Evolutionary conservation across 2,797 vertebrate species (phyloP).

Genomic region (Pseudochromis fuscus): DNA sequence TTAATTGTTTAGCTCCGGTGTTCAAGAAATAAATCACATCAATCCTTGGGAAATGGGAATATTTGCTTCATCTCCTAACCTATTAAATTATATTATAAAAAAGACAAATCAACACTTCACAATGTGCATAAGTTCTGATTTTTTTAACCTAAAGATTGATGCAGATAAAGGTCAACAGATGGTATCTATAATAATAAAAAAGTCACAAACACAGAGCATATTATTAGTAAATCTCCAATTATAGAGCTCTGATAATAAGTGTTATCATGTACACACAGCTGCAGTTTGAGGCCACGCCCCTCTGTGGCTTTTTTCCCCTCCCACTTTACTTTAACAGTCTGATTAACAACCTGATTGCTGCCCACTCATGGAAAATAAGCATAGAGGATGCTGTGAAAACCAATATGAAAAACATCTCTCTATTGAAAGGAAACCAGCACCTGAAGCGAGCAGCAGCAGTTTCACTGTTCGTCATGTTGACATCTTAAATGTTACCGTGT

Average conservation of each 20-base stretch:
- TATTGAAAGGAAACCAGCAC: slow-evolving; percentile 2
- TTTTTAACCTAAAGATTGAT: background rate
- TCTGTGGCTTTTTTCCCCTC: background rate
- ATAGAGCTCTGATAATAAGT: background rate
- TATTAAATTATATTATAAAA: background rate
- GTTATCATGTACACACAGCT: background rate
- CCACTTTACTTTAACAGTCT: background rate
- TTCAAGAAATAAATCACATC: background rate
- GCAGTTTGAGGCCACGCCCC: no score
- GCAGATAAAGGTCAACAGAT: background rate
- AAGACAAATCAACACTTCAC: background rate
- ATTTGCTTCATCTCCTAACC: background rate
- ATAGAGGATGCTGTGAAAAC: slow-evolving; percentile 8
- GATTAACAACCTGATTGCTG: slow-evolving; percentile 1
- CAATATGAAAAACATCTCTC: background rate
- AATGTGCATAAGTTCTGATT: background rate
- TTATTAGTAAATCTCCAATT: background rate
- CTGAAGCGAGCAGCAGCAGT: background rate
- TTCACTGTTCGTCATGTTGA: slow-evolving; percentile 11
- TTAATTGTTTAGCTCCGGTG: background rate
- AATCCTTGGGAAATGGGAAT: background rate
- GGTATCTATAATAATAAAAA: background rate
- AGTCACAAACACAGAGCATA: background rate
- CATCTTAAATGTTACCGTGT: slow-evolving; percentile 6
- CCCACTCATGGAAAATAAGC: slow-evolving; percentile 30